Percentiles rank a stretch among this genome's conserved stretches.
Conservation (phyloP, 2,113 vertebrate species). For the Arenaria interpres region DNA sequence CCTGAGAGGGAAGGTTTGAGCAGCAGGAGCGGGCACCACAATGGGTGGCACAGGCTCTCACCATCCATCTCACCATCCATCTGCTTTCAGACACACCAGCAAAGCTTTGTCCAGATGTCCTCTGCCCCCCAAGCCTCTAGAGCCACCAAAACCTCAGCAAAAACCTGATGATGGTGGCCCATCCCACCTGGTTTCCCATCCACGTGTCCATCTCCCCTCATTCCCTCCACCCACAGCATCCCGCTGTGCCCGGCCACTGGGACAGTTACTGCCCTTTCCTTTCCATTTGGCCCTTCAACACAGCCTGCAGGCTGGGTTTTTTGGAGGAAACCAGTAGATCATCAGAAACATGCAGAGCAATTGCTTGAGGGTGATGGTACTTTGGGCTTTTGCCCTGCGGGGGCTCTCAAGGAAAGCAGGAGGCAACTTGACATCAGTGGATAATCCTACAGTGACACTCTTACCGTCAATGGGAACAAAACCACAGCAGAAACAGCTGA, state of each 20-base stretch:
- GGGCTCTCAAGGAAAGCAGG: background rate
- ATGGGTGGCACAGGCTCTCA: background rate
- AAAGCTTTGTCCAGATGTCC: rapidly evolving
- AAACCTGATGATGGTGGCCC: background rate
- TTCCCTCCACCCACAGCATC: background rate
- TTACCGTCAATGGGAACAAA: background rate
- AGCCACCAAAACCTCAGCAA: background rate
- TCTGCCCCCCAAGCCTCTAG: background rate
- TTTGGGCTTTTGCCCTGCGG: background rate
- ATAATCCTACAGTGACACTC: background rate
- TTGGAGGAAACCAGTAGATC: background rate
- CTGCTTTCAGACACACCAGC: background rate
- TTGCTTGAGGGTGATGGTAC: background rate
- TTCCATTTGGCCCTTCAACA: background rate
- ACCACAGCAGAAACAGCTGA: background rate
- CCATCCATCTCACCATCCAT: background rate
- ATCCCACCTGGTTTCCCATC: background rate
- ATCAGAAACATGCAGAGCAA: background rate
- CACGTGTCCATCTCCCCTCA: background rate
- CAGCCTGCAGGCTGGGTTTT: rapidly evolving
- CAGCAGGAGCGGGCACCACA: background rate
- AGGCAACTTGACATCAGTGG: background rate
- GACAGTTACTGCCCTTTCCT: background rate
- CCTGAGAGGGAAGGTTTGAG: background rate
- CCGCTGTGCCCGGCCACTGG: background rate